Percentiles rank a stretch among this genome's conserved stretches.
These are phyloP conservation scores for Larimichthys polyactis DNA, from an alignment of 2,113 vertebrate species.

Conservation along the genomic window DNA sequence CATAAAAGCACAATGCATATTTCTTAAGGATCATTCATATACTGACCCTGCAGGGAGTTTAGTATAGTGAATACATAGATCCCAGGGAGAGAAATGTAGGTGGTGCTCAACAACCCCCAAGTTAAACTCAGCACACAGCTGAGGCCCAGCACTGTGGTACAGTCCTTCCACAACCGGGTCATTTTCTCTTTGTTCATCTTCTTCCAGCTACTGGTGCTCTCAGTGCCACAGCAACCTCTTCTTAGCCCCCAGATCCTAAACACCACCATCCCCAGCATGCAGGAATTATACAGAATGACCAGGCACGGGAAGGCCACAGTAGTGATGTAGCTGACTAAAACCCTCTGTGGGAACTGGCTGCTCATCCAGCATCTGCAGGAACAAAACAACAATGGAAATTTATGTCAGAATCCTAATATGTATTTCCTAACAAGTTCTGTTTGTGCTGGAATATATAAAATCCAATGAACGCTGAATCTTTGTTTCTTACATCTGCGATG, in stretches of 20 bases:
- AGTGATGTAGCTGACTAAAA: constrained; percentile 80
- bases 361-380: constrained; percentile 79
- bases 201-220: constrained; percentile 6
- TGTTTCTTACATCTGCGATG: constrained; percentile 71
- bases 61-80: constrained; percentile 91
- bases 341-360: constrained; percentile 18
- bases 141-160: constrained; percentile 86
- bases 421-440: not conserved
- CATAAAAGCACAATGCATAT: not conserved
- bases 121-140: constrained; percentile 91
- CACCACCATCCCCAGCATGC: constrained; percentile 88
- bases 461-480: not conserved
- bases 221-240: not conserved
- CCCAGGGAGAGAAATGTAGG: constrained; percentile 80
- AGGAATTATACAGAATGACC: constrained; percentile 88
- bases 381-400: not conserved
- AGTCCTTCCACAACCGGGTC: constrained; percentile 79
- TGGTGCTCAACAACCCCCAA: constrained; percentile 87
- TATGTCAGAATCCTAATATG: not conserved
- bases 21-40: not conserved
- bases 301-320: constrained; percentile 88
- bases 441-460: not conserved
- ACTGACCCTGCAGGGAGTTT: constrained; percentile 94
- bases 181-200: constrained; percentile 28
- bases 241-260: constrained; percentile 82